These are phyloP conservation scores for Tillus elongatus DNA, from an alignment of 2,888 invertebrate species.

Conservation along the genomic window DNA sequence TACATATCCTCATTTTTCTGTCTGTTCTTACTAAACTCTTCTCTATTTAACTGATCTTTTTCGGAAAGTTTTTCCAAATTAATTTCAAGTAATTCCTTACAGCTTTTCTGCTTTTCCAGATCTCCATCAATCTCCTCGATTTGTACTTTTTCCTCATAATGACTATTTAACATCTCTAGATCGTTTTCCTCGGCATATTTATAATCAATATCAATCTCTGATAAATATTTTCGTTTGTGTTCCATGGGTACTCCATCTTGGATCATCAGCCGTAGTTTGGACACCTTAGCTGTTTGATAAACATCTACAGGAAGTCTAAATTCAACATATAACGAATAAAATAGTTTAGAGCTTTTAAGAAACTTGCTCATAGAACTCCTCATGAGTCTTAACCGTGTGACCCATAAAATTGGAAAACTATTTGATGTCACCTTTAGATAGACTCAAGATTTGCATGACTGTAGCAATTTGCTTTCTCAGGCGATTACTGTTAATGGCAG, in stretches of 20 bases:
- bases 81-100: too few species aligned
- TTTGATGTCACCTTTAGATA: constrained; percentile 6
- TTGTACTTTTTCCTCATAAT: background rate
- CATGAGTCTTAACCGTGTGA: constrained; percentile 8
- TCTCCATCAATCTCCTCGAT: constrained; percentile 1
- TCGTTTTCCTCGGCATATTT: constrained; percentile 3
- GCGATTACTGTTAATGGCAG: too few species aligned
- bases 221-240: background rate
- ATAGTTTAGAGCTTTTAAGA: background rate
- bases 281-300: constrained; percentile 21
- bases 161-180: background rate
- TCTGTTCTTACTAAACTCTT: too few species aligned
- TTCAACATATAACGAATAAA: background rate
- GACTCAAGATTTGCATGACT: constrained; percentile 14
- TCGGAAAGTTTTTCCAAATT: too few species aligned
- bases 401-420: constrained; percentile 10
- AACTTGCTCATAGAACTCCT: constrained; percentile 4
- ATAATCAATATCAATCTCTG: constrained; percentile 2
- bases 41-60: too few species aligned
- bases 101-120: background rate
- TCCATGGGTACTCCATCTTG: too few species aligned
- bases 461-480: constrained; percentile 25
- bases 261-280: constrained; percentile 20
- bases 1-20: too few species aligned
- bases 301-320: constrained; percentile 19